Evolutionary conservation across 23 tunicate genomes (phyloP).

Genomic region (Styela plicata): DNA sequence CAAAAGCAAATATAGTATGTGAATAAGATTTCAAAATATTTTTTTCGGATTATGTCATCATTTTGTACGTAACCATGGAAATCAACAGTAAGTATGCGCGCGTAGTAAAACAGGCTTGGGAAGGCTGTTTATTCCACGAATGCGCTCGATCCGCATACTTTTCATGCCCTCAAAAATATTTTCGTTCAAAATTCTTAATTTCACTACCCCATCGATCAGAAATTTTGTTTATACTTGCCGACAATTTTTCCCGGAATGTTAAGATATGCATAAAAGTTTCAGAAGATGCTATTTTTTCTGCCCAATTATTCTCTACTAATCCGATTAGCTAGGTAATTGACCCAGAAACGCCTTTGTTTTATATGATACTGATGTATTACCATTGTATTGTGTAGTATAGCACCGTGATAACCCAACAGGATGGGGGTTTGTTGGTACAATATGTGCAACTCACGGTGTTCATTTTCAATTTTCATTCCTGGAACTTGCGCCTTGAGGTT

Average conservation of each 20-base stretch:
- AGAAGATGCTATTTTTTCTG: not conserved
- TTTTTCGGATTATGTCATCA: too few relatives aligned
- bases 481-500: not conserved
- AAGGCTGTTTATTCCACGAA: too few relatives aligned
- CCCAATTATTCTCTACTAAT: constrained; percentile 9
- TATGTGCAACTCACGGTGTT: not conserved
- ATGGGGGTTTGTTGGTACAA: too few relatives aligned
- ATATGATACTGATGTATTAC: constrained; percentile 5
- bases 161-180: too few relatives aligned
- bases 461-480: not conserved
- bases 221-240: not conserved
- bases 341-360: constrained; percentile 15
- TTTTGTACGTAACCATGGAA: too few relatives aligned
- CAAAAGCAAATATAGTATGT: too few relatives aligned
- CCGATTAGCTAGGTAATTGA: constrained; percentile 21
- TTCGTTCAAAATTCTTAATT: too few relatives aligned
- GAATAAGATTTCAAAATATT: too few relatives aligned
- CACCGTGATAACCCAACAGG: too few relatives aligned
- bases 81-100: too few relatives aligned
- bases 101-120: too few relatives aligned
- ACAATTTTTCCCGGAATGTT: not conserved
- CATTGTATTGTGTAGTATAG: not conserved
- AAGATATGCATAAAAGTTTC: not conserved
- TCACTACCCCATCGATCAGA: not conserved
- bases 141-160: too few relatives aligned